Evolutionary conservation across 2,797 vertebrate species (phyloP).

Genomic region (Sphaeramia orbicularis): DNA sequence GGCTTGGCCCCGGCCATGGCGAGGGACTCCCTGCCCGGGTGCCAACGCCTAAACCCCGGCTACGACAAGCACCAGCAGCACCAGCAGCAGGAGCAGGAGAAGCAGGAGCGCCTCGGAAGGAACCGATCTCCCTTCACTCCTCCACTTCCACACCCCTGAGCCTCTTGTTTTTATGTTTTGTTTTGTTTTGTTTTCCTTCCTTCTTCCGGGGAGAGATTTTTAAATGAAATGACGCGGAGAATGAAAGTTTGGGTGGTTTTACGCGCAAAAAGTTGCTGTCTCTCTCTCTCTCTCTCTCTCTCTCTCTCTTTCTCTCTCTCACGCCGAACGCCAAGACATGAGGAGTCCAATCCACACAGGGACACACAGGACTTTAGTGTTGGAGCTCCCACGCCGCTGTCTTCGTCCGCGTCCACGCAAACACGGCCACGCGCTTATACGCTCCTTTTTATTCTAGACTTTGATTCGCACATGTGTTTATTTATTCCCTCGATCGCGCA

Average conservation of each 20-base stretch:
- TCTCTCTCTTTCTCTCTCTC: slow-evolving; percentile 2
- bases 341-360: slow-evolving; percentile 45
- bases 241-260: neutral
- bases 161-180: neutral
- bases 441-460: slow-evolving; percentile 1
- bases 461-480: slow-evolving; percentile 34
- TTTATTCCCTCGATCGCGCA: slow-evolving; percentile 57
- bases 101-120: slow-evolving; percentile 36
- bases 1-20: slow-evolving; percentile 94
- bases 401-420: slow-evolving; percentile 62
- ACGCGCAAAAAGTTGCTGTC: slow-evolving; percentile 30
- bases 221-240: slow-evolving; percentile 5
- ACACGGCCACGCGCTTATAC: slow-evolving; percentile 50
- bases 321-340: slow-evolving; percentile 45
- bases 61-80: slow-evolving; percentile 57
- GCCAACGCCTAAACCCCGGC: slow-evolving; percentile 81
- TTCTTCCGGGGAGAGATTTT: slow-evolving; percentile 55
- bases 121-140: slow-evolving; percentile 29
- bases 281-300: slow-evolving; percentile 6
- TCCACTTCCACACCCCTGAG: slow-evolving; percentile 47
- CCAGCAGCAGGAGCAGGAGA: neutral
- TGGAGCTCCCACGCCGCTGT: slow-evolving; percentile 48
- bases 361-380: slow-evolving; percentile 28
- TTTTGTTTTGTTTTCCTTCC: neutral
- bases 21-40: slow-evolving; percentile 71